These are phyloP conservation scores for Nyctalus aviator DNA, from an alignment of 2,797 vertebrate species.

Conservation along the genomic window DNA sequence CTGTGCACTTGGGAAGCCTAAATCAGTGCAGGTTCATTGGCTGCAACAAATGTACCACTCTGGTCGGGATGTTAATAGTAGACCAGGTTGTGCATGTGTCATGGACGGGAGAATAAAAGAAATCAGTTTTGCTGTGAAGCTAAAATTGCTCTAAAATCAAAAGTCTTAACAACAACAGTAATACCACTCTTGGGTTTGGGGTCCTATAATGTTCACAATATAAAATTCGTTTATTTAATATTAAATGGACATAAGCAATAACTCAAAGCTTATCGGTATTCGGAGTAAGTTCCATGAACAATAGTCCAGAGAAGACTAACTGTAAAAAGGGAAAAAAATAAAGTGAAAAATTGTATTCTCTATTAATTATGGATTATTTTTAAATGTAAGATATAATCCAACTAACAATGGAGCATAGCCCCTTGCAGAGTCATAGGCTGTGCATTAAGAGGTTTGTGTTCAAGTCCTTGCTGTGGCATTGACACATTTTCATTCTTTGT, in stretches of 20 bases:
- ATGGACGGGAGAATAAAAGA: neutral
- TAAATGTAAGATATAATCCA: neutral
- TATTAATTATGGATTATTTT: neutral
- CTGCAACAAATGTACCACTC: neutral
- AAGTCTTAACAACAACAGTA: neutral
- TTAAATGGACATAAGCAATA: neutral
- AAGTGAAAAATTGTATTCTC: neutral
- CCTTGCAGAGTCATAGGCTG: rapidly evolving
- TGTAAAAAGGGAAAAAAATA: neutral
- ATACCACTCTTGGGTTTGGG: neutral
- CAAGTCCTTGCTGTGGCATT: neutral
- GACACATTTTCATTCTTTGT: neutral
- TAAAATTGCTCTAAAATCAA: neutral
- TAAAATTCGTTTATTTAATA: neutral
- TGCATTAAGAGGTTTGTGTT: neutral
- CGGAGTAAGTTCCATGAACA: neutral
- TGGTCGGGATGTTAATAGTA: neutral
- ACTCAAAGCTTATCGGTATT: neutral
- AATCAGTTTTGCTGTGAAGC: neutral
- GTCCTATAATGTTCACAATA: neutral
- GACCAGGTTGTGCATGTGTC: neutral
- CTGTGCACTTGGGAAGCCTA: neutral
- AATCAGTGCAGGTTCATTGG: neutral
- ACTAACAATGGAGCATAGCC: neutral
- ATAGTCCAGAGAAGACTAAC: neutral